phyloP scores from a whole-genome alignment of 2,797 vertebrate species.

The Mustela erminea region DNA sequence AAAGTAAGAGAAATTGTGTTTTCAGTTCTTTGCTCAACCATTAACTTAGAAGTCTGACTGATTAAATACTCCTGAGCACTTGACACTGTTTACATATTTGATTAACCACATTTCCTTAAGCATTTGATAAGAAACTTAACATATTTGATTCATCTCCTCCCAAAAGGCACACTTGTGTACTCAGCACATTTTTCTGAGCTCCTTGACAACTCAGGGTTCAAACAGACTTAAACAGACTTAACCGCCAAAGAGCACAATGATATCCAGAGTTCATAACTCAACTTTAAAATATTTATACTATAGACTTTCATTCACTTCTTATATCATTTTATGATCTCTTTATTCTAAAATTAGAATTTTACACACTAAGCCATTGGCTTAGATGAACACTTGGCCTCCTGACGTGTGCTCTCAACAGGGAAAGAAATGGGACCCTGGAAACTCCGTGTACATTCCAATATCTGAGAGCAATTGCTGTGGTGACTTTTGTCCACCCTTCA shows the following conservation, averaged over 20 bases:
- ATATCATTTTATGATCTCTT: neutral
- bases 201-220: neutral
- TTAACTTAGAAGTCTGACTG: neutral
- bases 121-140: conserved; percentile 21
- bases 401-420: neutral
- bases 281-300: neutral
- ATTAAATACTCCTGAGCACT: neutral
- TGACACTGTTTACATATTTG: neutral
- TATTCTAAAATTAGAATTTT: neutral
- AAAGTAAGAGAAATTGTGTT: conserved; percentile 13
- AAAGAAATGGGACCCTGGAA: neutral
- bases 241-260: neutral
- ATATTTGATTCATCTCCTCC: neutral
- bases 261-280: neutral
- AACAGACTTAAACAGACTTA: neutral
- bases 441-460: neutral
- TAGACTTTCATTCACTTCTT: neutral
- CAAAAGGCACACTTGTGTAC: neutral
- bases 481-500: neutral
- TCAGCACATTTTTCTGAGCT: neutral
- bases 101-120: conserved; percentile 26
- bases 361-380: neutral
- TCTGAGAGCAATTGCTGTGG: neutral
- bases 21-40: neutral
- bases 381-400: neutral